Base-by-base conservation (phyloP, 92 coral and sea anemone genomes). In the Scolanthus callimorphus region DNA sequence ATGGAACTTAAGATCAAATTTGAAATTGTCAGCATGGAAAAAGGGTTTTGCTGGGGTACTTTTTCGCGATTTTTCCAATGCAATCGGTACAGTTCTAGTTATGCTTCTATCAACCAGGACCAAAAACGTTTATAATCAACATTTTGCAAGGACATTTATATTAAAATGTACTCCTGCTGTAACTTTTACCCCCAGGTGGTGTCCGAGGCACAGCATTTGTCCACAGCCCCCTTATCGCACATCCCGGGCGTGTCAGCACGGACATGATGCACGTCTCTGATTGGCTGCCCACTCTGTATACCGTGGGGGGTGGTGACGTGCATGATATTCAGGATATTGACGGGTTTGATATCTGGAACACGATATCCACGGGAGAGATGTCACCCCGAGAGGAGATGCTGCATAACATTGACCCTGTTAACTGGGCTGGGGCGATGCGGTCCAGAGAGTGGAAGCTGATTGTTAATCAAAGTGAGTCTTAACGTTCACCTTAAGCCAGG, bases 281-380 rank as follows among this genome's bases (percentile, higher is more conserved):
- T 73, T 87, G 96, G 96, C 68, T 87, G 29, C 96, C 96, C 9
- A 82, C 96, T 8, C 59, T 87, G 64, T 83, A 87, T 50, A 52
- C 49, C 24, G 65, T 63, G 22, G 96, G 85, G 0, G 96, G 96
- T 19, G 96, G 96, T 4, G 80, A 87, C 61, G 46, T 87, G 21
- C 83, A 73, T 39, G 67, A 87, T 50, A 48, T 87, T 55, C 58
- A 43, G 8, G 46, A 47, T 20, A 47, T 73, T n/a, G 96, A 87
- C 28, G 96, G 96, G 13, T 63, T 29, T 6, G 90, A 87, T 27
- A 60, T 87, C 41, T 87, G 89, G 89, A 48, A 69, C 51, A 59
- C 80, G 9, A 80, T 87, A 20, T 76, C 85, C 0, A 55, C 58
- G 13, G 77, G 76, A 8, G 73, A 43, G 8, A 67, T 57, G 47